Evolutionary conservation across 2,888 invertebrate species (phyloP).

Genomic region (Metellina segmentata): DNA sequence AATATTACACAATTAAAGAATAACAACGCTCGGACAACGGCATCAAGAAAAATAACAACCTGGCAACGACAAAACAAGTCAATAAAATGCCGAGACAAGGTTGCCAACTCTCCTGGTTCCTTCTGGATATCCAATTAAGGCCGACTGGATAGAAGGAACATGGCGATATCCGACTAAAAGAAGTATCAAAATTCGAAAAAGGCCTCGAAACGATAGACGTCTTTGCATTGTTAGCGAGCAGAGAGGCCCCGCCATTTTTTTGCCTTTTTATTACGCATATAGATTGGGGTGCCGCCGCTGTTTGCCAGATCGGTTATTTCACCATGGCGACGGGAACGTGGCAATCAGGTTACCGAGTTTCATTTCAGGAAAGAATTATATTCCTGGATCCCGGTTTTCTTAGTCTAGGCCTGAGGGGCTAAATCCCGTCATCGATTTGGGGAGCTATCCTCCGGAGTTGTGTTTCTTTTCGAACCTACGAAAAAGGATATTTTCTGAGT

Average conservation of each 20-base stretch:
- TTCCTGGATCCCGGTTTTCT: neutral
- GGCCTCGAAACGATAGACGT: neutral
- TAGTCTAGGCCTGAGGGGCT: slow-evolving; percentile 12
- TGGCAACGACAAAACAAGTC: slow-evolving; percentile 40
- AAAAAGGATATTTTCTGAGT: slow-evolving; percentile 1
- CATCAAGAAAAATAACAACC: slow-evolving; percentile 29
- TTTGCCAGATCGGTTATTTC: slow-evolving; percentile 62
- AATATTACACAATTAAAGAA: slow-evolving; percentile 1
- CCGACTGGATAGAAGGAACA: neutral
- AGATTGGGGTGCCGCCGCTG: slow-evolving; percentile 25
- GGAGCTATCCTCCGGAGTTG: slow-evolving; percentile 6
- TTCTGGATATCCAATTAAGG: slow-evolving; percentile 63
- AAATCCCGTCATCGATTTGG: slow-evolving; percentile 25
- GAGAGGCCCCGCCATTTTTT: slow-evolving; percentile 7
- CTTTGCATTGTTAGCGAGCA: slow-evolving; percentile 38
- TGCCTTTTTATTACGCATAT: slow-evolving; percentile 42
- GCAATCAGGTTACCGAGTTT: slow-evolving; percentile 43
- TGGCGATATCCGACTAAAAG: neutral
- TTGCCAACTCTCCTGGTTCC: neutral
- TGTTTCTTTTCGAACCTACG: neutral
- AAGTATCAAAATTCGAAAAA: slow-evolving; percentile 37
- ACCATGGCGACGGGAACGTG: slow-evolving; percentile 57
- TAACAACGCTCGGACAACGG: neutral
- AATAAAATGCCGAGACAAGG: slow-evolving; percentile 33
- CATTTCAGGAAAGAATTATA: slow-evolving; percentile 33